phyloP scores from a whole-genome alignment of 1,140 invertebrate genomes.

The Rhyzopertha dominica region DNA sequence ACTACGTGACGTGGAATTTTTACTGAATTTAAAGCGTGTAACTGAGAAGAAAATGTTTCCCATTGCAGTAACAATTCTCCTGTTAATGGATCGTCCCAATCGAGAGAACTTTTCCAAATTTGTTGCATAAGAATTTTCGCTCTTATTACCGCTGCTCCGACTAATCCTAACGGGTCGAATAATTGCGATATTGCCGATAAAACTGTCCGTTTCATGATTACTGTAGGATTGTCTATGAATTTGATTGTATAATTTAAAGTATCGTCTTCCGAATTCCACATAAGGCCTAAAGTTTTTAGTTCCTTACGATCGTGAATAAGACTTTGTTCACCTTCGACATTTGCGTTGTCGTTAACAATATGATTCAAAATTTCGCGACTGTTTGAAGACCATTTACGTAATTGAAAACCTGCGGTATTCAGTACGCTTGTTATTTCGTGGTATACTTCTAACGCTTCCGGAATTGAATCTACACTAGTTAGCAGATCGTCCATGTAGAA shows the following conservation, averaged over 20 bases:
- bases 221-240: too few species aligned
- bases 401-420: too few species aligned
- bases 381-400: too few species aligned
- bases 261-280: too few species aligned
- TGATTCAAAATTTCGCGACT: too few species aligned
- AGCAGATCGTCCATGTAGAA: slow-evolving; percentile 43
- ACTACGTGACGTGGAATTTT: too few species aligned
- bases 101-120: slow-evolving; percentile 34
- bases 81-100: slow-evolving; percentile 20
- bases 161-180: slow-evolving; percentile 44
- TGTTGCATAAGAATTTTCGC: slow-evolving; percentile 48
- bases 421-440: too few species aligned
- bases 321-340: too few species aligned
- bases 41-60: slow-evolving; percentile 9
- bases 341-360: too few species aligned
- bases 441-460: slow-evolving; percentile 7
- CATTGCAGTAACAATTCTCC: slow-evolving; percentile 8
- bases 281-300: too few species aligned
- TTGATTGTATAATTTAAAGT: too few species aligned
- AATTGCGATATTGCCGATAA: slow-evolving; percentile 26
- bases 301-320: too few species aligned
- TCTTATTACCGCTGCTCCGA: slow-evolving; percentile 42
- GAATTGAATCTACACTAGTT: slow-evolving; percentile 24
- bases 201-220: slow-evolving; percentile 20
- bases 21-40: slow-evolving; percentile 7